Conservation (phyloP, 2,888 invertebrate species). For the Drosophila helvetica region DNA sequence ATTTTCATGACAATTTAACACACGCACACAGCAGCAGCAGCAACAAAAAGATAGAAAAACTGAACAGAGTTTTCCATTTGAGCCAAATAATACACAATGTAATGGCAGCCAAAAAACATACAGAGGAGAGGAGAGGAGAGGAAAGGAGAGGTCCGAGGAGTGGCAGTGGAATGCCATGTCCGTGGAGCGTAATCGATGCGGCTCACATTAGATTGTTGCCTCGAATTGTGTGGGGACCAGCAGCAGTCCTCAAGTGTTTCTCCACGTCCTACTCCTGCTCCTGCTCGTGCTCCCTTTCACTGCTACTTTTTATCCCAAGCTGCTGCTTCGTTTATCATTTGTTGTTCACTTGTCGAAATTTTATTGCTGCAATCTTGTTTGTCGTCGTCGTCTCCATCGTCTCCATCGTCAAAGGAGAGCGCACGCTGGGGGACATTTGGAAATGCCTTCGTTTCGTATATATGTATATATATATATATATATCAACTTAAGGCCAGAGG, state of each 20-base stretch:
- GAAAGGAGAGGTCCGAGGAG: not conserved
- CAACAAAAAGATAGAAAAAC: conserved; percentile 4
- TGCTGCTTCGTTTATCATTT: conserved; percentile 79
- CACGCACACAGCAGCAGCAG: conserved; percentile 35
- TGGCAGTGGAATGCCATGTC: conserved; percentile 28
- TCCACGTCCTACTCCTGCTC: conserved; percentile 32
- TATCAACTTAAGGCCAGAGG: not conserved
- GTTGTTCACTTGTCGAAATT: conserved; percentile 81
- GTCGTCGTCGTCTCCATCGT: conserved; percentile 60
- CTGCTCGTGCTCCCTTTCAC: conserved; percentile 14
- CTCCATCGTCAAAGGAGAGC: conserved; percentile 48
- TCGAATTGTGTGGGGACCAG: conserved; percentile 49
- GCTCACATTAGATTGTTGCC: conserved; percentile 60
- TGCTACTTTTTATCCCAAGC: conserved; percentile 67
- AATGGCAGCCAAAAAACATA: conserved; percentile 54
- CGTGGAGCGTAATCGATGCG: conserved; percentile 72
- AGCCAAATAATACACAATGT: conserved; percentile 49
- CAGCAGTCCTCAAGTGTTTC: conserved; percentile 53
- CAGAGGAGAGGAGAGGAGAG: not conserved
- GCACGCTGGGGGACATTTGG: conserved; percentile 48
- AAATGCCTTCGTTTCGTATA: conserved; percentile 38
- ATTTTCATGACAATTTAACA: conserved; percentile 76
- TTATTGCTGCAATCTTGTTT: conserved; percentile 80
- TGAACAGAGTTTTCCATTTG: conserved; percentile 54
- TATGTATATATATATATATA: conserved; percentile 12